Percentiles rank a stretch among this genome's conserved stretches.
Conservation (phyloP, 2,888 invertebrate genomes). For the Argynnis bischoffii region DNA sequence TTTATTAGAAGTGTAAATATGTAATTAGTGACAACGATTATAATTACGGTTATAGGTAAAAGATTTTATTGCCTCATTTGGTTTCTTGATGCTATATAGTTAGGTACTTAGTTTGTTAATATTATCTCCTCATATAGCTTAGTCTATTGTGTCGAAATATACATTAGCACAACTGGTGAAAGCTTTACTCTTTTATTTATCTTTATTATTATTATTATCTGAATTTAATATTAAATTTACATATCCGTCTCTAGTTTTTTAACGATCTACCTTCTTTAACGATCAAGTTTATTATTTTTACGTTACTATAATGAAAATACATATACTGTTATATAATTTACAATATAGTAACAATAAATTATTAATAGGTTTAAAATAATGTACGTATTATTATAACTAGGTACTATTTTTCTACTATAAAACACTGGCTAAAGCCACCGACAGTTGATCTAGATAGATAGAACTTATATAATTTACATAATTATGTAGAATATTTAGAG, state of each 20-base stretch:
- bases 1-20: not conserved
- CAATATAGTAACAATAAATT: no score
- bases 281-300: not conserved
- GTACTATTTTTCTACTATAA: no score
- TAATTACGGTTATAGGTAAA: not conserved
- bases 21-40: not conserved
- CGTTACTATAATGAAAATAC: not conserved
- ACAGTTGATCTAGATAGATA: no score
- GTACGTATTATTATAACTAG: no score
- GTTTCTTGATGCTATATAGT: not conserved
- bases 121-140: not conserved
- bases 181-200: conserved; percentile 8
- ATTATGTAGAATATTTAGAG: not conserved
- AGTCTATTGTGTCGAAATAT: not conserved
- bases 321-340: not conserved
- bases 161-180: not conserved
- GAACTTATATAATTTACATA: not conserved
- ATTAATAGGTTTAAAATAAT: no score
- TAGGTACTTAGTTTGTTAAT: no score
- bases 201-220: conserved; percentile 8
- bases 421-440: no score
- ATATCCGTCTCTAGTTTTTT: conserved; percentile 1
- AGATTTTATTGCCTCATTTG: not conserved
- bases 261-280: not conserved
- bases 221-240: not conserved